Conservation (phyloP, 2,797 vertebrate genomes). For the Poecilia velifera region DNA sequence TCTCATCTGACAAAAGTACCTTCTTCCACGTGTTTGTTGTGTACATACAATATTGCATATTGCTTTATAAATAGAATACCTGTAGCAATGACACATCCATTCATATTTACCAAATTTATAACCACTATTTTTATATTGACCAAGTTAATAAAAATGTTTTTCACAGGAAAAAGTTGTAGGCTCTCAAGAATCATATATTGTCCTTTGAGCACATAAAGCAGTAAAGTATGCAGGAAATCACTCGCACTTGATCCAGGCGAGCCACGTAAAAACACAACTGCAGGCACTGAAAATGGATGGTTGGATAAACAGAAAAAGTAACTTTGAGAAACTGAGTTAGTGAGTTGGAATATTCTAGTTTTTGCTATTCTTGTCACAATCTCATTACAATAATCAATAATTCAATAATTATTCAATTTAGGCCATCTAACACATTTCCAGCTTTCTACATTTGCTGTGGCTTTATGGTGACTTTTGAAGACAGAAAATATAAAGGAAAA, state of each 20-base stretch:
- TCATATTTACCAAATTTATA: not conserved
- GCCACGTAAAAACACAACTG: not conserved
- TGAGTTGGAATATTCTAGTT: not conserved
- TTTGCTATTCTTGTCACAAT: no score
- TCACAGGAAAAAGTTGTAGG: no score
- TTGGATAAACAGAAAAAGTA: not conserved
- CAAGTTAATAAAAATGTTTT: no score
- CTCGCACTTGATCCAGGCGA: not conserved
- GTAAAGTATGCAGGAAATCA: not conserved
- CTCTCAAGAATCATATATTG: no score
- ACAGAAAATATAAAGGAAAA: not conserved
- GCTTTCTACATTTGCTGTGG: not conserved
- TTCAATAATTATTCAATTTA: not conserved
- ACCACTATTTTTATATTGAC: not conserved
- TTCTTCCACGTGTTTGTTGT: not conserved
- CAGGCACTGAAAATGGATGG: not conserved
- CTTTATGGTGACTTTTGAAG: not conserved
- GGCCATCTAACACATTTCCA: not conserved
- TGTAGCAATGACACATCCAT: not conserved
- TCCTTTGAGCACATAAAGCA: not conserved
- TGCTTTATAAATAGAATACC: not conserved
- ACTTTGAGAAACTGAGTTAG: no score
- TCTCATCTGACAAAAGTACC: no score
- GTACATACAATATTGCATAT: not conserved
- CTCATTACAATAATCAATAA: no score